Evolutionary conservation across 2,113 vertebrate species (phyloP).

Genomic region (Xenotilapia longispinis): DNA sequence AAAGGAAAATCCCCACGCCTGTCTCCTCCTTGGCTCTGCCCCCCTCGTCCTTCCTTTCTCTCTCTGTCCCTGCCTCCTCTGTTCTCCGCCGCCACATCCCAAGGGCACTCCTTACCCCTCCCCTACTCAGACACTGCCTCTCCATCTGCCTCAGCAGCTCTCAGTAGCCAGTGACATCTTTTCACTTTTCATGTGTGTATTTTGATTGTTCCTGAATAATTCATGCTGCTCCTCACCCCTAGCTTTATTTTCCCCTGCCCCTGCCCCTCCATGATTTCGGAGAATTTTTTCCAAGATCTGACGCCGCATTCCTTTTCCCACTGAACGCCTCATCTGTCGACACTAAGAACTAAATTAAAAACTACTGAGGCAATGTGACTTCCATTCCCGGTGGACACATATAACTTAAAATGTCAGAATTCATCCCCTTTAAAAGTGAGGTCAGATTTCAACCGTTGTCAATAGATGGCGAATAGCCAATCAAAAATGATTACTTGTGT

Average conservation of each 20-base stretch:
- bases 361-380: background rate
- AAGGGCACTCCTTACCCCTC: constrained; percentile 4
- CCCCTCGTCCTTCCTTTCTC: background rate
- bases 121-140: constrained; percentile 1
- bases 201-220: constrained; percentile 60
- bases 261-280: background rate
- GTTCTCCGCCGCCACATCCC: constrained; percentile 9
- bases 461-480: background rate
- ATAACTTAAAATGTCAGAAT: background rate
- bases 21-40: constrained; percentile 4
- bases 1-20: constrained; percentile 38
- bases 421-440: background rate
- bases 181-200: constrained; percentile 8
- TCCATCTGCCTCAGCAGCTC: constrained; percentile 27
- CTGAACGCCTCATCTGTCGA: background rate
- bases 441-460: background rate
- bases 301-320: background rate
- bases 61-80: constrained; percentile 1
- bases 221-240: constrained; percentile 12
- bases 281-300: background rate
- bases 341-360: background rate
- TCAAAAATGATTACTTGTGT: background rate
- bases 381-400: background rate
- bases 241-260: background rate
- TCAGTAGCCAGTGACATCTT: constrained; percentile 34